A percentile compares a stretch with the other conserved stretches of the same genome.
Conservation (phyloP, 2,797 vertebrate species). For the Macropus fuliginosus region DNA sequence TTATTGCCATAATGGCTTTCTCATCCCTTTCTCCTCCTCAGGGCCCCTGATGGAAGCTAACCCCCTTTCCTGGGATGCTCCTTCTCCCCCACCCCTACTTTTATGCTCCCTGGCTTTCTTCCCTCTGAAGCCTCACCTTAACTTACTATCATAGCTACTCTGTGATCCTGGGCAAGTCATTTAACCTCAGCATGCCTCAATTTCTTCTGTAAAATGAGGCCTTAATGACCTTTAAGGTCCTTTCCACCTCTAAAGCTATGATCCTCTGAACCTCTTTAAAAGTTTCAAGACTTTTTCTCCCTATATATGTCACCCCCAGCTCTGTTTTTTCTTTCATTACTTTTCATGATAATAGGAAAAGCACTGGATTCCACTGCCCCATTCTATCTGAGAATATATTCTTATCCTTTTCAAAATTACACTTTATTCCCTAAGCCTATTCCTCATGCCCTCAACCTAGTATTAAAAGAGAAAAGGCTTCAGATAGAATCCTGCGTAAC, state of each 20-base stretch:
- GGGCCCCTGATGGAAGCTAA: not conserved
- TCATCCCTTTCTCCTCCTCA: not conserved
- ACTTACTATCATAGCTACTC: not conserved
- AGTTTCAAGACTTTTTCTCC: not conserved
- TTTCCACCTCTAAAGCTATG: not conserved
- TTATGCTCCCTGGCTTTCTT: not conserved
- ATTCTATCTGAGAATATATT: not conserved
- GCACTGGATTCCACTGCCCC: not conserved
- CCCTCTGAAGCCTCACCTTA: not conserved
- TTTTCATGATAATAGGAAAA: not conserved
- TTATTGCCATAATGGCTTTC: not conserved
- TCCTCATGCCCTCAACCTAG: not conserved
- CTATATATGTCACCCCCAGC: not conserved
- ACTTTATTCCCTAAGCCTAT: not conserved
- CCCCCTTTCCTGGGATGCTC: not conserved
- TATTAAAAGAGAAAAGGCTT: not conserved
- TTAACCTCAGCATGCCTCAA: too few species aligned
- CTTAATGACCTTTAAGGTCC: too few species aligned
- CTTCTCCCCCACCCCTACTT: not conserved
- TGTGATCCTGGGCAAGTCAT: not conserved
- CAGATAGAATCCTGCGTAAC: not conserved
- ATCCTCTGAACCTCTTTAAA: not conserved
- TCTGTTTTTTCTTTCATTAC: not conserved
- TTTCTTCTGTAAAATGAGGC: too few species aligned
- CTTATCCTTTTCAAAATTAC: not conserved